A percentile compares a stretch with the other conserved stretches of the same genome.
Evolutionary conservation across 2,797 vertebrate genomes (phyloP).

Genomic region (Petrocephalus sullivani): DNA sequence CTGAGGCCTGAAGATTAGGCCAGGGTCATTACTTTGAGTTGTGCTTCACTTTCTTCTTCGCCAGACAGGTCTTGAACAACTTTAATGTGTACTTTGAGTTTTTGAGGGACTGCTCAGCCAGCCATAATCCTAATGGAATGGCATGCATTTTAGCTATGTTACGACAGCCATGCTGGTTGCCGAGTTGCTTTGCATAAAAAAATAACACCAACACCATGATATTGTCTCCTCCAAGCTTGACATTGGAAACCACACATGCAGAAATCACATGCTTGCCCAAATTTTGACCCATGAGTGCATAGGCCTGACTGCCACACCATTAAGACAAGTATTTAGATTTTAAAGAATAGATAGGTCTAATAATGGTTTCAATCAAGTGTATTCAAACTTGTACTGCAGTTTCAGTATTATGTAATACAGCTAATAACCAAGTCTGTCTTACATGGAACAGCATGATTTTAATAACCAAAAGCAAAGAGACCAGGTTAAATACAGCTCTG

Average conservation of each 20-base stretch:
- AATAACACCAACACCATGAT: not conserved
- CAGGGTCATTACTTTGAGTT: not conserved
- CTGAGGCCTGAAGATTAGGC: not conserved
- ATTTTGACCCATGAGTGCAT: not conserved
- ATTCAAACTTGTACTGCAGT: not conserved
- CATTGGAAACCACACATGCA: not conserved
- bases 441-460: not conserved
- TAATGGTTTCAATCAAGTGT: not conserved
- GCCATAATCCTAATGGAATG: too few relatives aligned
- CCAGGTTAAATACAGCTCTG: not conserved
- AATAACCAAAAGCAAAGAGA: not conserved
- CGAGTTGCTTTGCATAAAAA: not conserved
- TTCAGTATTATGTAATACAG: not conserved
- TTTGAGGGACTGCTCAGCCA: not conserved
- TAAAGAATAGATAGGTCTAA: not conserved
- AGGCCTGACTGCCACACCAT: not conserved
- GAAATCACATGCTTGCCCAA: not conserved
- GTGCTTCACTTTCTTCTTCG: not conserved
- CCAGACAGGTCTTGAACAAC: not conserved
- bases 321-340: not conserved
- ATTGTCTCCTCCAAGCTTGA: not conserved
- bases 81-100: not conserved
- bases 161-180: not conserved
- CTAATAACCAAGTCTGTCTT: not conserved
- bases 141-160: not conserved